These are phyloP conservation scores for Ceyx erithaca DNA, from an alignment of 2,797 vertebrate species.

Conservation along the genomic window DNA sequence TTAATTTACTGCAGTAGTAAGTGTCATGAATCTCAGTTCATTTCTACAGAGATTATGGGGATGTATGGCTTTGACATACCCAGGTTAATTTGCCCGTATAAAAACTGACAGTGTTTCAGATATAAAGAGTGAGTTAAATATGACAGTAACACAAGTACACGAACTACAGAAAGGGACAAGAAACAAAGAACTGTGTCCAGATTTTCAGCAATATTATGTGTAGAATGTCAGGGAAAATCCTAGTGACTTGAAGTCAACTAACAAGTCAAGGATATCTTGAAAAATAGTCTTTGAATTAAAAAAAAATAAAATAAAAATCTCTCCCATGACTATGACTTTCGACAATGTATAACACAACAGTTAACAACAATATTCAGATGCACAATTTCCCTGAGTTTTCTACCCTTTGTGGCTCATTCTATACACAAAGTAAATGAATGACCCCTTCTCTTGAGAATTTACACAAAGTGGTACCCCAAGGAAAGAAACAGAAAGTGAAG, in stretches of 20 bases:
- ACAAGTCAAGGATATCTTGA: not conserved
- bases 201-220: not conserved
- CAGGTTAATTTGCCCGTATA: not conserved
- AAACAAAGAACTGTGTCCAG: not conserved
- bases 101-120: not conserved
- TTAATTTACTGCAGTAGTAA: conserved; percentile 20
- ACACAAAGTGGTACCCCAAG: not conserved
- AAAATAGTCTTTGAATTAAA: not conserved
- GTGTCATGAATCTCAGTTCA: not conserved
- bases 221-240: not conserved
- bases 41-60: not conserved
- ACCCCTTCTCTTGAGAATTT: not conserved
- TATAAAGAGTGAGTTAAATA: not conserved
- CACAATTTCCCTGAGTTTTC: not conserved
- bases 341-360: not conserved
- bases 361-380: not conserved
- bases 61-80: not conserved
- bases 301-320: not conserved
- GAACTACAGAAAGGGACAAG: not conserved
- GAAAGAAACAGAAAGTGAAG: not conserved
- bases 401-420: accelerated
- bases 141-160: not conserved
- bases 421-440: accelerated
- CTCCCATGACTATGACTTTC: accelerated
- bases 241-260: not conserved